phyloP scores from a whole-genome alignment of 2,113 vertebrate genomes.

The Urocitellus parryii region DNA sequence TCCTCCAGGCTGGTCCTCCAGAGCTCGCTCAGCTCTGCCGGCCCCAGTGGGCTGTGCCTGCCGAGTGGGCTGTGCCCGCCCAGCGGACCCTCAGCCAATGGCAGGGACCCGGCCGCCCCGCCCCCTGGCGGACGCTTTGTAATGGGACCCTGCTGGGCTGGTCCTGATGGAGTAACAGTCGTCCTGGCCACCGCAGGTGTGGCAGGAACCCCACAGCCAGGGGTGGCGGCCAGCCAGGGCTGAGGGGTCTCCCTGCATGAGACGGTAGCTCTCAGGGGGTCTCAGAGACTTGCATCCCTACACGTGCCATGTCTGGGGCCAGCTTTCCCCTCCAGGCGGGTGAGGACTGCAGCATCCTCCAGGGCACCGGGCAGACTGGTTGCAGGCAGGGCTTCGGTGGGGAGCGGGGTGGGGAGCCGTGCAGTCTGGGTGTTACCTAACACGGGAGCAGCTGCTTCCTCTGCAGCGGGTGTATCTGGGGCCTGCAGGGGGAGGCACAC shows the following conservation, averaged over 20 bases:
- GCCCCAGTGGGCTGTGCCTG: background rate
- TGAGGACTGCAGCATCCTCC: background rate
- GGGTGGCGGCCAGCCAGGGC: fast-evolving
- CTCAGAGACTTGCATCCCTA: fast-evolving
- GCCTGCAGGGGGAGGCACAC: background rate
- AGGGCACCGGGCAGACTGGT: background rate
- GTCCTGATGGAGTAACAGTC: background rate
- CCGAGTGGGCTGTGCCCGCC: background rate
- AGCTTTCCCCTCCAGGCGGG: background rate
- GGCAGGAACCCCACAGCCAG: fast-evolving
- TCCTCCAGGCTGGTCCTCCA: background rate
- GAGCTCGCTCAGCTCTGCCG: background rate
- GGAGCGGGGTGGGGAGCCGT: background rate
- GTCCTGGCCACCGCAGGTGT: background rate
- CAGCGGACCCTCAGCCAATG: background rate
- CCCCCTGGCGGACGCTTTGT: background rate
- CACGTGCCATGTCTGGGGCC: background rate
- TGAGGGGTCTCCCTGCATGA: background rate
- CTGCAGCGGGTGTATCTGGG: background rate
- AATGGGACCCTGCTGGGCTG: background rate
- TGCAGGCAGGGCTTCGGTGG: background rate
- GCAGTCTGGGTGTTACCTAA: constrained; percentile 48
- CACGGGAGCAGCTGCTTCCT: background rate
- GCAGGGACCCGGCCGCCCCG: background rate
- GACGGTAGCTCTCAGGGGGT: fast-evolving